Evolutionary conservation across 2,888 invertebrate species (phyloP).

Genomic region (Busseola fusca): DNA sequence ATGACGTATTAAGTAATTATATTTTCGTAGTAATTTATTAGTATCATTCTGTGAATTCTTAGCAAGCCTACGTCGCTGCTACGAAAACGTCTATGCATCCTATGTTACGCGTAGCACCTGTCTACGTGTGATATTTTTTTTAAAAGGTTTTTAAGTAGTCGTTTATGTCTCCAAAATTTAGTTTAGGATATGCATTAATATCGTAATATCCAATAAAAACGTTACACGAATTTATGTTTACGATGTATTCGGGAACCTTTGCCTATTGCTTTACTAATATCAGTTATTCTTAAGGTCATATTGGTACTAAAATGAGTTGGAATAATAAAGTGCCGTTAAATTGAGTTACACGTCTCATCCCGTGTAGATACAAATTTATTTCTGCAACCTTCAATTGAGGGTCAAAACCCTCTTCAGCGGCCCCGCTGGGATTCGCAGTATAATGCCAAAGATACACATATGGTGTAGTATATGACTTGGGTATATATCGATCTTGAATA

Average conservation of each 20-base stretch:
- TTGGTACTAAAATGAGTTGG: conserved; percentile 35
- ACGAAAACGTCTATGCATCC: conserved; percentile 31
- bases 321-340: conserved; percentile 33
- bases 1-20: not conserved
- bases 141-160: conserved; percentile 6
- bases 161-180: conserved; percentile 1
- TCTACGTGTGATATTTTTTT: not conserved
- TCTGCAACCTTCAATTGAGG: conserved; percentile 27
- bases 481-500: no score
- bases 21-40: conserved; percentile 12
- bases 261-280: conserved; percentile 15
- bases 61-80: conserved; percentile 37
- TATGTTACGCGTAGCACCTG: conserved; percentile 29
- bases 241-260: conserved; percentile 32
- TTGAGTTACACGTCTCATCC: conserved; percentile 33
- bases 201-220: conserved; percentile 26
- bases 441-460: conserved; percentile 11
- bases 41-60: conserved; percentile 11
- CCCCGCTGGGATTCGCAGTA: conserved; percentile 7
- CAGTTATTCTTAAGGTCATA: conserved; percentile 24
- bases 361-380: conserved; percentile 24
- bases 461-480: not conserved
- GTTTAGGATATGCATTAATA: not conserved
- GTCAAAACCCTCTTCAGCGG: conserved; percentile 11
- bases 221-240: conserved; percentile 33